These are phyloP conservation scores for Dicyrtoma fusca DNA, from an alignment of 2,888 invertebrate species.

Conservation along the genomic window DNA sequence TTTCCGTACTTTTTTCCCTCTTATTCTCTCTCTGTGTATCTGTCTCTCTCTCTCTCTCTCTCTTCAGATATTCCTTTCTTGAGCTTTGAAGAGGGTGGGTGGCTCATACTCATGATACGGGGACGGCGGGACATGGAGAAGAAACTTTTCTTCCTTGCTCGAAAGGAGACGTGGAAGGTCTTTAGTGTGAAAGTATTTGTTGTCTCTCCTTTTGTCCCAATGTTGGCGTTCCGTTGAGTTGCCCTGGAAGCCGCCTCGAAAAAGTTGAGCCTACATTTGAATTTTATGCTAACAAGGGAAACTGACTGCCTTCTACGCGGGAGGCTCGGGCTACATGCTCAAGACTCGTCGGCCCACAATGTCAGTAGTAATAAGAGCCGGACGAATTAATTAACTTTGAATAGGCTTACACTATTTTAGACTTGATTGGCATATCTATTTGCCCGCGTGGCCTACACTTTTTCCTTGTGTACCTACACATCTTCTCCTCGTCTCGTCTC, in stretches of 20 bases:
- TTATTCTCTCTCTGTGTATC: too few species aligned
- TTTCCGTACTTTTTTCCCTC: too few species aligned
- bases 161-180: too few species aligned
- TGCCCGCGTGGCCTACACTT: constrained; percentile 27
- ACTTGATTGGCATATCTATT: constrained; percentile 34
- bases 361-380: background rate
- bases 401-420: constrained; percentile 15
- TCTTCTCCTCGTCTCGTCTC: background rate
- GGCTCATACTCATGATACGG: too few species aligned
- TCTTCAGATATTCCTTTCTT: too few species aligned
- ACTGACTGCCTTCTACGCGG: background rate
- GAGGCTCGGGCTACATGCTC: background rate
- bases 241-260: background rate
- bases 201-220: too few species aligned
- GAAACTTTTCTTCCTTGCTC: too few species aligned
- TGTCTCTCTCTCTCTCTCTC: too few species aligned
- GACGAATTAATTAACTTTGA: constrained; percentile 33
- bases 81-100: too few species aligned
- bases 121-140: too few species aligned
- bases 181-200: too few species aligned
- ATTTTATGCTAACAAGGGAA: constrained; percentile 15
- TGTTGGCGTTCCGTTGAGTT: background rate
- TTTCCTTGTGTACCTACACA: constrained; percentile 3
- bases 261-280: constrained; percentile 16
- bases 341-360: background rate